Conservation (phyloP, 1,140 invertebrate genomes). For the Centruroides sculpturatus region DNA sequence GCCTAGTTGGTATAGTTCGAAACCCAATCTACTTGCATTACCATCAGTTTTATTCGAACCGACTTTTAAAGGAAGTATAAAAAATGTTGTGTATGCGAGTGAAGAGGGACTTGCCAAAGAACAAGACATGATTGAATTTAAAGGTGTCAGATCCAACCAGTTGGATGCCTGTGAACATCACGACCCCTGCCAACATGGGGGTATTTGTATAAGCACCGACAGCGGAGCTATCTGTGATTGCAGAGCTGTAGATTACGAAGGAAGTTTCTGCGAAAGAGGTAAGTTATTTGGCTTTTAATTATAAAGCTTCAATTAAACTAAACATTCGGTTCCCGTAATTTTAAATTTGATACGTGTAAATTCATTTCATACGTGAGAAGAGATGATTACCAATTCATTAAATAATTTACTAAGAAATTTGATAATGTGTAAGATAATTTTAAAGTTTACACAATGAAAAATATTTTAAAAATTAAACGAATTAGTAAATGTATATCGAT, state of each 20-base stretch:
- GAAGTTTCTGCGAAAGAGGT: slow-evolving; percentile 88
- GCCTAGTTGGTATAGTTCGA: slow-evolving; percentile 73
- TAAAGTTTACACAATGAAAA: no score
- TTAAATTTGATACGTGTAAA: no score
- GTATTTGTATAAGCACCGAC: slow-evolving; percentile 86
- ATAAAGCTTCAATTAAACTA: no score
- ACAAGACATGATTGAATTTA: slow-evolving; percentile 50
- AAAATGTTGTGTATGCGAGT: slow-evolving; percentile 73
- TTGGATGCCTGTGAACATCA: slow-evolving; percentile 67
- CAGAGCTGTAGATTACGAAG: slow-evolving; percentile 73
- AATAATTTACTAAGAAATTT: no score
- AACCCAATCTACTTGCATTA: slow-evolving; percentile 60
- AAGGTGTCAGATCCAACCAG: slow-evolving; percentile 44
- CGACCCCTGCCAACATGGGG: slow-evolving; percentile 82
- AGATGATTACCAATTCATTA: no score
- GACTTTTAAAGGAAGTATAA: slow-evolving; percentile 62
- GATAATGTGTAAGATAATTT: no score
- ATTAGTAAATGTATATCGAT: no score
- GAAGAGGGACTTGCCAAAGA: slow-evolving; percentile 49
- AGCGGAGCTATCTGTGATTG: slow-evolving; percentile 87
- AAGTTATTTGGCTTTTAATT: slow-evolving; percentile 22
- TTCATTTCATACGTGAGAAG: no score
- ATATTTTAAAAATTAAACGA: no score
- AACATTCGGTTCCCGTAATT: no score
- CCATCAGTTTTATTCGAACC: slow-evolving; percentile 85